Conservation (phyloP, 2,113 vertebrate species). For the Chunga burmeisteri region DNA sequence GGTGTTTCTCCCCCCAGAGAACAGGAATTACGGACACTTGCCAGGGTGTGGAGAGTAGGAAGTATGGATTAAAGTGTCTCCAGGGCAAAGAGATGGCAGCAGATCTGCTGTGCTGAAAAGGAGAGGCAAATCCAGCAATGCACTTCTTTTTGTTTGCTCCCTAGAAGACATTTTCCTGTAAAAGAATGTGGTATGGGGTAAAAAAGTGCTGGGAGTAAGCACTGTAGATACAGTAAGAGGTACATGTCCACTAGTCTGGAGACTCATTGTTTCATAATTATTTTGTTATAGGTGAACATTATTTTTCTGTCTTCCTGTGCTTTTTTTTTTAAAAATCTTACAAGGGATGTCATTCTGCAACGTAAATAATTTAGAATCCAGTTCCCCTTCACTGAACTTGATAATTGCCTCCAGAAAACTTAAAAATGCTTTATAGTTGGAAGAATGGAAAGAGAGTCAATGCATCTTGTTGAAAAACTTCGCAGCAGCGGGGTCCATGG, state of each 20-base stretch:
- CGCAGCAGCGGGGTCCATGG: not conserved
- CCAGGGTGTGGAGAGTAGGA: not conserved
- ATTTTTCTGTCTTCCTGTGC: not conserved
- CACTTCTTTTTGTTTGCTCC: not conserved
- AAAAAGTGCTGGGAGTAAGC: not conserved
- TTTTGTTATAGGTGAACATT: not conserved
- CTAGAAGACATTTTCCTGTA: not conserved
- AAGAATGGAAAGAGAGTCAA: not conserved
- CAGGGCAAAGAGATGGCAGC: not conserved
- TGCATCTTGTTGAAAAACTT: not conserved
- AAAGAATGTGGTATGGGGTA: not conserved
- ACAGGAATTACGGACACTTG: not conserved
- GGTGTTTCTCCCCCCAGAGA: not conserved
- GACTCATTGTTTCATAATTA: not conserved
- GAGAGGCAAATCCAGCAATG: not conserved
- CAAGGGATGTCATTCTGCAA: not conserved
- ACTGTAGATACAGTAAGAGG: not conserved
- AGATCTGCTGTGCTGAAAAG: not conserved
- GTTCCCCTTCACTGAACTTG: not conserved
- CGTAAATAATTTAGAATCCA: not conserved
- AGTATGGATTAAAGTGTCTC: not conserved
- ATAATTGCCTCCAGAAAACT: not conserved
- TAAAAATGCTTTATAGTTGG: not conserved
- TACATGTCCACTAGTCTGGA: not conserved
- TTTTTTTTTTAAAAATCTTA: not conserved